A percentile compares a stretch with the other conserved stretches of the same genome.
Evolutionary conservation across 2,888 invertebrate genomes (phyloP).

Genomic region (Athalia rosae): DNA sequence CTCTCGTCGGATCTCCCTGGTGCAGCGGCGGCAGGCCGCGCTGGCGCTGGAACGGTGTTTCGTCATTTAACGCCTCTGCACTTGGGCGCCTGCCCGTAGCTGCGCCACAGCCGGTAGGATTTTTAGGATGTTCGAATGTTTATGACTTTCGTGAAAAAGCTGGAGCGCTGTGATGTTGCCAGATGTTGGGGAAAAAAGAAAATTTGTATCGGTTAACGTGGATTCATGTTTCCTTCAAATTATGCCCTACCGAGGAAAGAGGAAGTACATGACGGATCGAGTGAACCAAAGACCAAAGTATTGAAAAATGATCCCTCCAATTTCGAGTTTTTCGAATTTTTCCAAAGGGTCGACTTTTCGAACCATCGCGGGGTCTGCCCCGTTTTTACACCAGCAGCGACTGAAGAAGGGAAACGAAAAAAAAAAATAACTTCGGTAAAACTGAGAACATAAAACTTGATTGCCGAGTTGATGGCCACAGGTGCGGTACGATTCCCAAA

Average conservation of each 20-base stretch:
- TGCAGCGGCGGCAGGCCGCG: slow-evolving; percentile 5
- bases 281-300: background rate
- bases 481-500: slow-evolving; percentile 37
- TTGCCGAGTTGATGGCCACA: slow-evolving; percentile 42
- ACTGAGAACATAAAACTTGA: slow-evolving; percentile 31
- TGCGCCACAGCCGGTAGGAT: slow-evolving; percentile 5
- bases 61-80: slow-evolving; percentile 42
- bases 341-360: background rate
- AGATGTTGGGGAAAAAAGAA: slow-evolving; percentile 1
- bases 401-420: background rate
- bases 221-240: too few relatives aligned
- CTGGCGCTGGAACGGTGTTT: slow-evolving; percentile 8
- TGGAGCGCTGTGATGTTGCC: background rate
- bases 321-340: background rate
- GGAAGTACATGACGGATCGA: too few relatives aligned
- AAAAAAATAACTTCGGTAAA: background rate
- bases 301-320: background rate
- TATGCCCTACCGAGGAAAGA: too few relatives aligned
- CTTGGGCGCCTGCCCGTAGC: slow-evolving; percentile 19
- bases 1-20: slow-evolving; percentile 24
- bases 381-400: slow-evolving; percentile 3
- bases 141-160: background rate
- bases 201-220: too few relatives aligned
- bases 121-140: slow-evolving; percentile 31
- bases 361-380: background rate